A percentile compares a stretch with the other conserved stretches of the same genome.
These are phyloP conservation scores for Caenorhabditis briggsae DNA, from an alignment of 1,140 invertebrate genomes.

Conservation along the genomic window DNA sequence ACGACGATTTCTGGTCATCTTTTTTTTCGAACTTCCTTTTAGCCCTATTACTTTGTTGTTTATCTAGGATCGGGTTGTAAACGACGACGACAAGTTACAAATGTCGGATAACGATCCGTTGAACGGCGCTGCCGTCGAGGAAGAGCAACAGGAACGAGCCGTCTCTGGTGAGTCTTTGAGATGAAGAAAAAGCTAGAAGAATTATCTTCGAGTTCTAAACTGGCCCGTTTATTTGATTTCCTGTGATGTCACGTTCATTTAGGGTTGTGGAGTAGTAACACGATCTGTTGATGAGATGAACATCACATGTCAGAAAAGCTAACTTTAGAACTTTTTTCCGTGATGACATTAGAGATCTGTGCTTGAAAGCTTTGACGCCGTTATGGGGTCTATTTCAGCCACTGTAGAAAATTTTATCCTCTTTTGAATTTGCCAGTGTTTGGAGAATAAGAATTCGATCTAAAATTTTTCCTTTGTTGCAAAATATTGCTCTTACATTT, in stretches of 20 bases:
- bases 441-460: too few relatives aligned
- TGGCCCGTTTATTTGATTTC: not conserved
- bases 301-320: not conserved
- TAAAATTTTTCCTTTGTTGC: too few relatives aligned
- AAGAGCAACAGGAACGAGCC: constrained; percentile 3
- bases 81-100: constrained; percentile 4
- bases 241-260: constrained; percentile 18
- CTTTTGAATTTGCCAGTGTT: too few relatives aligned
- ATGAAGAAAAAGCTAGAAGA: not conserved
- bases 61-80: constrained; percentile 15
- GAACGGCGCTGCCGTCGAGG: not conserved
- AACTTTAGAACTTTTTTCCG: not conserved
- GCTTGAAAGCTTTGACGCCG: too few relatives aligned
- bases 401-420: too few relatives aligned
- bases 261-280: not conserved
- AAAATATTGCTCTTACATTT: too few relatives aligned
- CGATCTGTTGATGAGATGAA: not conserved
- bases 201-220: not conserved
- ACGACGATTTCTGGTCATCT: too few relatives aligned
- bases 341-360: not conserved
- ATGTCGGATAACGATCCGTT: constrained; percentile 36
- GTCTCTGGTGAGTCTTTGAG: constrained; percentile 20
- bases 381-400: too few relatives aligned
- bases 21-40: not conserved
- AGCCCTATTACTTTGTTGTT: not conserved